Evolutionary conservation across 1,140 invertebrate species (phyloP).

Genomic region (Belonocnema kinseyi): DNA sequence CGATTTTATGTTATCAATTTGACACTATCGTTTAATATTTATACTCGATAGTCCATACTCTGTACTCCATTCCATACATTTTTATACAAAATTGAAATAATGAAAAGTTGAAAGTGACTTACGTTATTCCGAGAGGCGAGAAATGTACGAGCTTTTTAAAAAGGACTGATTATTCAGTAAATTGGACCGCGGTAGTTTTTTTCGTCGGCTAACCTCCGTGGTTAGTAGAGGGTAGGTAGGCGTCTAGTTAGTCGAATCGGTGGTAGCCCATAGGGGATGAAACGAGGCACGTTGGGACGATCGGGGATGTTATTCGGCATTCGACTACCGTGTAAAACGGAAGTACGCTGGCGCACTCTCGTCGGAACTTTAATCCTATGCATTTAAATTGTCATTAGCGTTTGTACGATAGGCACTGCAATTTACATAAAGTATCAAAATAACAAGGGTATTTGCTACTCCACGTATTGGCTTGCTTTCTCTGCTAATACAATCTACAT

Average conservation of each 20-base stretch:
- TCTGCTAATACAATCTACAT: not conserved
- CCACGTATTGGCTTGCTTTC: slow-evolving; percentile 13
- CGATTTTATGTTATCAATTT: too few relatives aligned
- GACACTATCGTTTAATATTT: too few relatives aligned
- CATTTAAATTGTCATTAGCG: slow-evolving; percentile 64
- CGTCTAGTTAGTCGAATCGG: slow-evolving; percentile 55
- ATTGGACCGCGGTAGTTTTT: slow-evolving; percentile 27
- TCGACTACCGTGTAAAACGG: slow-evolving; percentile 30
- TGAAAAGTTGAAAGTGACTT: too few relatives aligned
- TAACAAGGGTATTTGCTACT: slow-evolving; percentile 15
- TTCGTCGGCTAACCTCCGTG: slow-evolving; percentile 49
- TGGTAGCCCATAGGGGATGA: slow-evolving; percentile 42
- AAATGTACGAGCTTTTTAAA: slow-evolving; percentile 11
- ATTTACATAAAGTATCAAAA: slow-evolving; percentile 27
- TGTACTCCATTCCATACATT: not conserved
- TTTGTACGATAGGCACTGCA: slow-evolving; percentile 7
- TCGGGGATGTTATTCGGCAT: slow-evolving; percentile 51
- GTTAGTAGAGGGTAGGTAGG: slow-evolving; percentile 39
- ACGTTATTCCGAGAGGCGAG: not conserved
- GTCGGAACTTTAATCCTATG: slow-evolving; percentile 57
- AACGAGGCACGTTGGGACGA: slow-evolving; percentile 46
- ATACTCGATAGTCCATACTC: too few relatives aligned
- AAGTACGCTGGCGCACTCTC: slow-evolving; percentile 36
- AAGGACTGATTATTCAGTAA: slow-evolving; percentile 18
- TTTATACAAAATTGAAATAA: not conserved